Evolutionary conservation across 1,140 invertebrate species (phyloP).

Genomic region (Drosophila insularis): DNA sequence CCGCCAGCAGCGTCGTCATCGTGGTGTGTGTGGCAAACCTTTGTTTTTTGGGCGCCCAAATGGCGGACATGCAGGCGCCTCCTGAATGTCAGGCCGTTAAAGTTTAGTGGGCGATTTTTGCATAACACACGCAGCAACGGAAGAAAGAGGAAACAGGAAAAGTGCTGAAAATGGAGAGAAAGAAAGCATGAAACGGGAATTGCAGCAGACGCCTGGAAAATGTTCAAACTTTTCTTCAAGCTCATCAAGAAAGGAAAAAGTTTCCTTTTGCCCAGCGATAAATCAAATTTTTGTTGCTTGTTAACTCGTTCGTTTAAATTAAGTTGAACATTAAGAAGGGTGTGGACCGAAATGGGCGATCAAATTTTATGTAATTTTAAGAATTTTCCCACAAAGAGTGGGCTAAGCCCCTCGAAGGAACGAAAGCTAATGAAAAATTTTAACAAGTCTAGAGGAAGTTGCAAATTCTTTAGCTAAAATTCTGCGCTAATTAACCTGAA

Average conservation of each 20-base stretch:
- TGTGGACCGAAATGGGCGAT: constrained; percentile 13
- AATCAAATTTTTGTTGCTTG: constrained; percentile 69
- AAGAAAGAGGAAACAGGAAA: constrained; percentile 25
- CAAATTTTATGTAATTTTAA: constrained; percentile 62
- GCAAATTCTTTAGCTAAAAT: not conserved
- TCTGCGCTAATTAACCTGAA: not conserved
- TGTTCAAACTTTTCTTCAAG: constrained; percentile 40
- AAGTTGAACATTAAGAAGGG: constrained; percentile 62
- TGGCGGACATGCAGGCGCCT: constrained; percentile 65
- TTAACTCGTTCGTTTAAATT: constrained; percentile 76
- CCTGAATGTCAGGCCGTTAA: constrained; percentile 77
- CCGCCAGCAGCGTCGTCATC: constrained; percentile 12
- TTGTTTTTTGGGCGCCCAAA: constrained; percentile 58
- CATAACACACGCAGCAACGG: constrained; percentile 42
- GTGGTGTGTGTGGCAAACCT: constrained; percentile 65
- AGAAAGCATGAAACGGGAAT: constrained; percentile 21
- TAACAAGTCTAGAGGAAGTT: not conserved
- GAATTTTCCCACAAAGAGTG: constrained; percentile 22
- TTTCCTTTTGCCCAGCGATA: constrained; percentile 56
- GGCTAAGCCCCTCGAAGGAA: not conserved
- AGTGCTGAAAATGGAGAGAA: constrained; percentile 23
- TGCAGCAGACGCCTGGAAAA: constrained; percentile 47
- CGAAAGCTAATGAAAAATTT: constrained; percentile 16
- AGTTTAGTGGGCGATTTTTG: constrained; percentile 70
- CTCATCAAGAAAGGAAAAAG: constrained; percentile 57